These are phyloP conservation scores for Cotesia chilonis DNA, from an alignment of 1,140 invertebrate genomes.

Conservation along the genomic window DNA sequence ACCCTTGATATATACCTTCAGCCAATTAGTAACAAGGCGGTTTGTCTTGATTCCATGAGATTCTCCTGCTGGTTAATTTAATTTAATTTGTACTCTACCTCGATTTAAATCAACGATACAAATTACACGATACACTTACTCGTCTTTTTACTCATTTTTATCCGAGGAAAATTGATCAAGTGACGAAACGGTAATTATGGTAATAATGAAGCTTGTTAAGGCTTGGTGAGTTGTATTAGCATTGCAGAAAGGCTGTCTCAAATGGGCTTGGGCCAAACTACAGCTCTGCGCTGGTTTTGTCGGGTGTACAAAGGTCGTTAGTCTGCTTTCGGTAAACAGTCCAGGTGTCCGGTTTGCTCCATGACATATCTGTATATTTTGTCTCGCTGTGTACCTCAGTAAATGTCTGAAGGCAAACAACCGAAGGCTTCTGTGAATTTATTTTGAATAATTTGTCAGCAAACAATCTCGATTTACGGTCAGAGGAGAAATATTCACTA, in stretches of 20 bases:
- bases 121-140: background rate
- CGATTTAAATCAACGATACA: too few relatives aligned
- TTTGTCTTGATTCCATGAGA: constrained; percentile 43
- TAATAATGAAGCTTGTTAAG: constrained; percentile 10
- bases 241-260: constrained; percentile 27
- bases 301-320: constrained; percentile 32
- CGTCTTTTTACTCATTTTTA: background rate
- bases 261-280: too few relatives aligned
- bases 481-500: too few relatives aligned
- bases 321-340: constrained; percentile 31
- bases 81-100: background rate
- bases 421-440: too few relatives aligned
- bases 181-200: background rate
- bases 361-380: background rate
- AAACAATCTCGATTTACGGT: background rate
- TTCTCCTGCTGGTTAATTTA: constrained; percentile 33
- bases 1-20: too few relatives aligned
- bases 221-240: constrained; percentile 23
- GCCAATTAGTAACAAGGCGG: constrained; percentile 45
- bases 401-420: background rate
- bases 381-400: background rate
- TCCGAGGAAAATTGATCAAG: too few relatives aligned
- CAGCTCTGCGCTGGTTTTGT: background rate
- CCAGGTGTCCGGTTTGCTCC: constrained; percentile 20
- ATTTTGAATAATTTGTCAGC: background rate